Base-by-base conservation (phyloP, 1,140 invertebrate species). In the Dufourea novaeangliae region DNA sequence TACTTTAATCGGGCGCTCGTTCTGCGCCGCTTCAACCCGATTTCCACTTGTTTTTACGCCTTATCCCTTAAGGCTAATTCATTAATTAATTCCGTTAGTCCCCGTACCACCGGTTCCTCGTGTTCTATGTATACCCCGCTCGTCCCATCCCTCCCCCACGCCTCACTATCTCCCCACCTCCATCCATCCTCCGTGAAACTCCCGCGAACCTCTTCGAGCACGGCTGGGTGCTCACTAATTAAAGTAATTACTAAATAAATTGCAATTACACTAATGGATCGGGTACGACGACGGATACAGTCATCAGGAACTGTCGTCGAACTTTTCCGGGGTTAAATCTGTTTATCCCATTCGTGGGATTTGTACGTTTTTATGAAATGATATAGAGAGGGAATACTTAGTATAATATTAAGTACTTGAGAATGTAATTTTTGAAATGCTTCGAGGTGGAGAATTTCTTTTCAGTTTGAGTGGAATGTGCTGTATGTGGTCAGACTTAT, bases 161-260 rank as follows among this genome's bases (percentile, higher is more conserved):
- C 14, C 12, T 17, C 2, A 4, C 41, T 17, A 12, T 10, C 12
- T 44, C 44, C 6, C 44, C 20, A 4, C 46, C 20, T n/a, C 46
- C 46, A 0, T 7, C 46, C 4, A n/a, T 70, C 27, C 66, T 61
- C 41, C 61, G 62, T 80, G 82, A 68, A 74, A 84, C 74, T 85
- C 78, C 74, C 74, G 56, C 79, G 82, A 84, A 78, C 79, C 79
- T 87, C 76, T 79, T 79, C 79, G 59, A 80, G 66, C 70, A 77
- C 77, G 76, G 73, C 68, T 84, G 84, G 83, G 79, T 90, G 87
- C 86, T 90, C 86, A 86, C 90, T 92, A 92, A 92, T 92, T 92
- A 91, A 92, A 92, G 90, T 92, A 92, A 92, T 92, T 92, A 91
- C 90, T 90, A 91, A 92, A 92, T 92, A 92, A 92, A 92, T 91